Conservation (phyloP, 2,113 vertebrate species). For the Bubalus kerabau region DNA sequence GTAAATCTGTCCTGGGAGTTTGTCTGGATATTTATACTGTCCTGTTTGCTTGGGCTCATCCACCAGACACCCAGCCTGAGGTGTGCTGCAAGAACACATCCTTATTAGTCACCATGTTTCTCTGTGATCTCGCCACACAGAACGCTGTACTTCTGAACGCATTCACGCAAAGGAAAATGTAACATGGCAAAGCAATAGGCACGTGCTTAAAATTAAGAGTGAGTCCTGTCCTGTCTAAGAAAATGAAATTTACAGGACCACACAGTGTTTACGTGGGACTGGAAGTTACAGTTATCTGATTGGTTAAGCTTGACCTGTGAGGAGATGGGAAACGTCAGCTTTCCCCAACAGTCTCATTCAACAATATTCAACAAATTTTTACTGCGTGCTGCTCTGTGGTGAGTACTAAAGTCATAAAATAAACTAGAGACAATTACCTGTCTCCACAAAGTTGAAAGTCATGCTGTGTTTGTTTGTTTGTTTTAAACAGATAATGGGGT, state of each 20-base stretch:
- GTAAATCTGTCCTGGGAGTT: constrained; percentile 98
- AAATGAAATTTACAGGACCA: not conserved
- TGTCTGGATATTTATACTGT: constrained; percentile 95
- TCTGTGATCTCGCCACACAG: constrained; percentile 12
- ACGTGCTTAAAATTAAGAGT: not conserved
- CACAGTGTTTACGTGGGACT: not conserved
- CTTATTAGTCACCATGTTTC: constrained; percentile 42
- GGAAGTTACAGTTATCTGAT: not conserved
- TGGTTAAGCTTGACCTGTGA: not conserved
- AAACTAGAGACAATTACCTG: not conserved
- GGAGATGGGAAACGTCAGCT: not conserved
- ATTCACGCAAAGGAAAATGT: not conserved
- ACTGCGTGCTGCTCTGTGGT: not conserved
- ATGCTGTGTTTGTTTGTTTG: not conserved
- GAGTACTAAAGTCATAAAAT: not conserved
- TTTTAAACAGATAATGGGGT: not conserved
- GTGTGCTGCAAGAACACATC: constrained; percentile 86
- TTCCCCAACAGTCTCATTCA: not conserved
- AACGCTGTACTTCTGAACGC: not conserved
- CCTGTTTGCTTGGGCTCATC: constrained; percentile 96
- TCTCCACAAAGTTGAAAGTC: not conserved
- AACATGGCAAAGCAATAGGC: not conserved
- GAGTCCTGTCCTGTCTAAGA: not conserved
- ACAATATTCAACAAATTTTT: not conserved
- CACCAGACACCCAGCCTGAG: constrained; percentile 96